A percentile compares a stretch with the other conserved stretches of the same genome.
phyloP scores from a whole-genome alignment of 2,113 vertebrate genomes.

The Pipa parva region DNA sequence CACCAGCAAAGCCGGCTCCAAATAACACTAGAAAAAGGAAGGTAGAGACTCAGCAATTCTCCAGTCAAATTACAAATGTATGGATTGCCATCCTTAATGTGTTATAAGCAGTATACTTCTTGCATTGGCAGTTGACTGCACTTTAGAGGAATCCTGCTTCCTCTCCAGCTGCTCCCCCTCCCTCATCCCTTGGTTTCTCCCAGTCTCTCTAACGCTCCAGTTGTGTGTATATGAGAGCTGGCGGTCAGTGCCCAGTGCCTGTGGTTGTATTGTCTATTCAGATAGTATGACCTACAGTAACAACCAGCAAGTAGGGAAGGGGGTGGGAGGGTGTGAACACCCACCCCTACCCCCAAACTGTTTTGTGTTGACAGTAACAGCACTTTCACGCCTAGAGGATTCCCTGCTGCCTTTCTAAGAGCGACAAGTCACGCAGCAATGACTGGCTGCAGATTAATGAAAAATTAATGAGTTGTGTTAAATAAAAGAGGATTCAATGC shows the following conservation, averaged over 20 bases:
- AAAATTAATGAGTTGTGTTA: conserved; percentile 32
- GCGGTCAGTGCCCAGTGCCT: not conserved
- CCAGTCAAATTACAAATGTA: conserved; percentile 10
- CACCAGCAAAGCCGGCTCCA: not conserved
- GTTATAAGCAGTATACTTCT: conserved; percentile 7
- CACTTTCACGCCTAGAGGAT: conserved; percentile 13
- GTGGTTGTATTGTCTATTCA: conserved; percentile 1
- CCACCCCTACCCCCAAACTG: too few species aligned
- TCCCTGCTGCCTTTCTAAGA: not conserved
- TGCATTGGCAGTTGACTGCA: conserved; percentile 17
- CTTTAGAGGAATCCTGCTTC: conserved; percentile 9
- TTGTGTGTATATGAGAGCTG: too few species aligned
- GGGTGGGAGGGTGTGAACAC: conserved; percentile 3
- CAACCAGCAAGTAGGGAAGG: not conserved
- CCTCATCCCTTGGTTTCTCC: conserved; percentile 23
- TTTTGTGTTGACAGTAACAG: too few species aligned
- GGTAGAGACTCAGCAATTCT: conserved; percentile 13
- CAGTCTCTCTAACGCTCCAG: conserved; percentile 7
- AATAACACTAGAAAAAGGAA: not conserved
- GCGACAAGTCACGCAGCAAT: conserved; percentile 19
- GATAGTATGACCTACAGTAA: conserved; percentile 18
- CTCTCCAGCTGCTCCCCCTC: not conserved
- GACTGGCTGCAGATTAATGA: conserved; percentile 35
- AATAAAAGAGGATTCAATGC: not conserved
- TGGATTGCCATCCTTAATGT: conserved; percentile 20